Evolutionary conservation across 2,113 vertebrate species (phyloP).

Genomic region (Rhinopomastus cyanomelas): DNA sequence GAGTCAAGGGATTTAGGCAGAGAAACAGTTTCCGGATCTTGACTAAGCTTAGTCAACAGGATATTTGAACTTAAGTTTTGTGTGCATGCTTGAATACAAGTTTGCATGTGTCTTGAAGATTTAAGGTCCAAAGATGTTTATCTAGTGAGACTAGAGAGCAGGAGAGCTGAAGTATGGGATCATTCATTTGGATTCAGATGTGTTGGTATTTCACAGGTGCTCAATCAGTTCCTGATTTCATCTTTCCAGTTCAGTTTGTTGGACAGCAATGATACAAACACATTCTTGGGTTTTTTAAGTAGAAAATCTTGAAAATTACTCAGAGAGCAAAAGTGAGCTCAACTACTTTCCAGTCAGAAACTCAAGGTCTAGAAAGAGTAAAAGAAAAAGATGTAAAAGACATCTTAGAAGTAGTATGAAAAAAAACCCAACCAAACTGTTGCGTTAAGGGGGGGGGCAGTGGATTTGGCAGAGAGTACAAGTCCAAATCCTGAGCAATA

Average conservation of each 20-base stretch:
- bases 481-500: too few relatives aligned
- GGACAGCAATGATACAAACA: background rate
- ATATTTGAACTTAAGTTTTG: slow-evolving; percentile 49
- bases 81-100: background rate
- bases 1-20: slow-evolving; percentile 44
- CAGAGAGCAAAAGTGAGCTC: background rate
- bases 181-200: background rate
- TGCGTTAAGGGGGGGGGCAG: too few relatives aligned
- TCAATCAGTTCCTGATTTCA: background rate
- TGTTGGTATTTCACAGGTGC: background rate
- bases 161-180: background rate
- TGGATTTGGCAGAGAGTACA: too few relatives aligned
- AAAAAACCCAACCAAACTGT: too few relatives aligned
- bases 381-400: rapidly evolving
- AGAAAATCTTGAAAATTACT: background rate
- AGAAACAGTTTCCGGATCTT: slow-evolving; percentile 50
- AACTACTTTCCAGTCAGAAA: background rate
- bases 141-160: background rate
- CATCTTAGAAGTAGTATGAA: background rate
- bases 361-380: background rate
- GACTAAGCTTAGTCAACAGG: slow-evolving; percentile 56
- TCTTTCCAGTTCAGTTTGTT: background rate
- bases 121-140: slow-evolving; percentile 11
- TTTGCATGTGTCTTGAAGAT: slow-evolving; percentile 12
- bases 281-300: background rate